Conservation (phyloP, 2,113 vertebrate species). For the Engystomops pustulosus region DNA sequence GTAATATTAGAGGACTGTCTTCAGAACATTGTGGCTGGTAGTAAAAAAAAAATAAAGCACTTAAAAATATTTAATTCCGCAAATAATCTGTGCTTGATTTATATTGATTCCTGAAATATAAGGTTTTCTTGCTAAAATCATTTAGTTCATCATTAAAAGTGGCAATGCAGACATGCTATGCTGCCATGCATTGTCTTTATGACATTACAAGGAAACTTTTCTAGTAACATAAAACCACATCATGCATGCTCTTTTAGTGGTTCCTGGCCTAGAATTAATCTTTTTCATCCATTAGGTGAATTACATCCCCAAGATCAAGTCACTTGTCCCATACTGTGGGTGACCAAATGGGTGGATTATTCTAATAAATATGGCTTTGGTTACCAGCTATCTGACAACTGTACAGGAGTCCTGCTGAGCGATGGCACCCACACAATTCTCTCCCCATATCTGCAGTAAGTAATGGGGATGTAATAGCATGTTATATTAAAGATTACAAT, state of each 20-base stretch:
- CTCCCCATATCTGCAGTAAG: constrained; percentile 74
- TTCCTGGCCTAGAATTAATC: no score
- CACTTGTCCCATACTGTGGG: constrained; percentile 75
- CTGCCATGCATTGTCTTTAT: no score
- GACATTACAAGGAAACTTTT: no score
- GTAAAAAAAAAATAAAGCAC: no score
- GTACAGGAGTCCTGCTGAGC: constrained; percentile 79
- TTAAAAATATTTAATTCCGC: no score
- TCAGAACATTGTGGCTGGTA: constrained; percentile 77
- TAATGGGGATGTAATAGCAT: constrained; percentile 3
- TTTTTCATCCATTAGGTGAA: not conserved
- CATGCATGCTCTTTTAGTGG: no score
- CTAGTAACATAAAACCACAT: no score
- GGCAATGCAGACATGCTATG: no score
- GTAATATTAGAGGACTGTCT: constrained; percentile 76
- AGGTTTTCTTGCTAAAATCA: no score
- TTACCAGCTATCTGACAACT: constrained; percentile 83
- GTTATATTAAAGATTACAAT: not conserved
- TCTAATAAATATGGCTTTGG: constrained; percentile 88
- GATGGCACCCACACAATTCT: constrained; percentile 84
- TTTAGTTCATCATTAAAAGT: no score
- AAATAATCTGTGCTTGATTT: no score
- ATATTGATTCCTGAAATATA: not conserved
- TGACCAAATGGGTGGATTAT: constrained; percentile 86
- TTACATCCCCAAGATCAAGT: constrained; percentile 33